Evolutionary conservation across 2,888 invertebrate genomes (phyloP).

Genomic region (Caenorhabditis drosophilae): DNA sequence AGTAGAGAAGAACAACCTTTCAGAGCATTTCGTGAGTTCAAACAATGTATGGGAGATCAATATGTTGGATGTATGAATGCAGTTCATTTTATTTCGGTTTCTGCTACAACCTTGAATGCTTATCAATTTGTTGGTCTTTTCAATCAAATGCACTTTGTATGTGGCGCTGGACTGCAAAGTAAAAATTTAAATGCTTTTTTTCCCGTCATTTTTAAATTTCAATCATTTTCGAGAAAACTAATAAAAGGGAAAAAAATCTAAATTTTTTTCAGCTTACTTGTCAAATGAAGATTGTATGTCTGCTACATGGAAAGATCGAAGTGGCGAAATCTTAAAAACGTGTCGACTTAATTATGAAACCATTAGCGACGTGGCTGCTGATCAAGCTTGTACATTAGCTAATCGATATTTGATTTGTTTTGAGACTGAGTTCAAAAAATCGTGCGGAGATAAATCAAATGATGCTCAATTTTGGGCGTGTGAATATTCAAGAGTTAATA

Average conservation of each 20-base stretch:
- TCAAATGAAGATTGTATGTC: slow-evolving; percentile 46
- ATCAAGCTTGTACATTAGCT: slow-evolving; percentile 40
- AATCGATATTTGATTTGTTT: slow-evolving; percentile 47
- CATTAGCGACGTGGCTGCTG: slow-evolving; percentile 24
- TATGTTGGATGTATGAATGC: slow-evolving; percentile 49
- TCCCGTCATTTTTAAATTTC: background rate
- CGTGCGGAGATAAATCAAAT: slow-evolving; percentile 39
- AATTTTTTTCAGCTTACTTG: slow-evolving; percentile 45
- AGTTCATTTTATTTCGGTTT: slow-evolving; percentile 35
- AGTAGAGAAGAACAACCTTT: background rate
- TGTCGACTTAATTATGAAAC: slow-evolving; percentile 42
- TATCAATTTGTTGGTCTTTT: slow-evolving; percentile 55
- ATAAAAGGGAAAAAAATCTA: slow-evolving; percentile 18
- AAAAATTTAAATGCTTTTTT: background rate
- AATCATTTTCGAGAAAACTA: slow-evolving; percentile 1
- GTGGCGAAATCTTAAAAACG: slow-evolving; percentile 31
- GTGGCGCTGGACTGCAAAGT: slow-evolving; percentile 60
- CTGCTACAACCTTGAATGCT: slow-evolving; percentile 34
- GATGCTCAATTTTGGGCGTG: slow-evolving; percentile 58
- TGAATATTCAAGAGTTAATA: slow-evolving; percentile 52
- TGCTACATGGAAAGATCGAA: slow-evolving; percentile 37
- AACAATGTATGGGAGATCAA: slow-evolving; percentile 42
- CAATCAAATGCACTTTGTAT: slow-evolving; percentile 59
- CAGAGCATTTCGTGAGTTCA: slow-evolving; percentile 58
- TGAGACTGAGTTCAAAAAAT: slow-evolving; percentile 40